Conservation (phyloP, 1,140 invertebrate species). For the Aphaenogaster ashmeadi region DNA sequence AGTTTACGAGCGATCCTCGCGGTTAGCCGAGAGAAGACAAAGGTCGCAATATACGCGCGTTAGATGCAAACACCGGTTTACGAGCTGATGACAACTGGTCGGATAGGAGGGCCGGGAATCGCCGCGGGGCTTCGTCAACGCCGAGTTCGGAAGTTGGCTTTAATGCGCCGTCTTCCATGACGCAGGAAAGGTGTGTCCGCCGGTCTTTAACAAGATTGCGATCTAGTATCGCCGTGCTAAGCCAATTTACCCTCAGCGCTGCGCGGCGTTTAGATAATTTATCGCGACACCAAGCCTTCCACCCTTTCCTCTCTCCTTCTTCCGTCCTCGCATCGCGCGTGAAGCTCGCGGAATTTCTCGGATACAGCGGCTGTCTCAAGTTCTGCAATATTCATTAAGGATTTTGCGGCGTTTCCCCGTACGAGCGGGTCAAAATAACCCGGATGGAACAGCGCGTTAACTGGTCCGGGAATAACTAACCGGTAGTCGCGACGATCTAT, state of each 20-base stretch:
- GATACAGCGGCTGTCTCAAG: conserved; percentile 28
- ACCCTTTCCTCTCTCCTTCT: neutral
- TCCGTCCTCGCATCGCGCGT: neutral
- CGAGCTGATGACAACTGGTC: conserved; percentile 24
- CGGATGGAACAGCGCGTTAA: conserved; percentile 29
- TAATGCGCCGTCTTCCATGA: neutral
- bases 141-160: conserved; percentile 1
- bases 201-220: conserved; percentile 57
- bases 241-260: conserved; percentile 37
- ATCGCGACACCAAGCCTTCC: conserved; percentile 53
- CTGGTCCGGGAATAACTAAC: neutral
- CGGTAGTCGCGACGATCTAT: conserved; percentile 38
- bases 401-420: conserved; percentile 43
- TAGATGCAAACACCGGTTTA: conserved; percentile 39
- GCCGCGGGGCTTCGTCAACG: conserved; percentile 13
- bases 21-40: conserved; percentile 5
- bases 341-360: conserved; percentile 40
- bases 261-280: conserved; percentile 59
- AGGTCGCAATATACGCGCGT: conserved; percentile 33
- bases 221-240: conserved; percentile 51
- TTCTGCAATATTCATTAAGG: conserved; percentile 57
- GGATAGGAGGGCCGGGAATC: neutral
- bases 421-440: conserved; percentile 24
- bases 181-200: conserved; percentile 12
- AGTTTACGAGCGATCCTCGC: conserved; percentile 30